Conservation (phyloP, 2,113 vertebrate genomes). For the Forbesichthys agassizii region DNA sequence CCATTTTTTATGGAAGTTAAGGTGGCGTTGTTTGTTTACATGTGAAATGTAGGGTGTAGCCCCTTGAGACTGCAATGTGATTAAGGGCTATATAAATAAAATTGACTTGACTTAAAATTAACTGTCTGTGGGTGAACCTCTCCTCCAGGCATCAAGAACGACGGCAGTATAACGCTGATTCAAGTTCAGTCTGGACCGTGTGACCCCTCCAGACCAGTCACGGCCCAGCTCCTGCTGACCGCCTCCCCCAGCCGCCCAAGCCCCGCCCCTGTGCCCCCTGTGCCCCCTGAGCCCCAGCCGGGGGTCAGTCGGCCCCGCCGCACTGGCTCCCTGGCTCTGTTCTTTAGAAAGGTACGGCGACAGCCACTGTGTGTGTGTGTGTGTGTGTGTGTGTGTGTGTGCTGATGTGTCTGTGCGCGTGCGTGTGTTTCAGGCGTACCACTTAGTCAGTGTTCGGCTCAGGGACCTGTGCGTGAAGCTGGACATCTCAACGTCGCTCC, state of each 20-base stretch:
- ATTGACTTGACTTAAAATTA: too few species aligned
- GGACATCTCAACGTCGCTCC: conserved; percentile 87
- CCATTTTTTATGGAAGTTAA: too few species aligned
- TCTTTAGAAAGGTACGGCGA: conserved; percentile 90
- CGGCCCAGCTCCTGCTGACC: conserved; percentile 81
- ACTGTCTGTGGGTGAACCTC: background rate
- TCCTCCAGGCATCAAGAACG: conserved; percentile 77
- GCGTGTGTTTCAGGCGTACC: conserved; percentile 84
- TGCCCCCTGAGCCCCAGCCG: conserved; percentile 60
- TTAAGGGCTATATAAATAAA: too few species aligned
- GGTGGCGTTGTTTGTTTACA: too few species aligned
- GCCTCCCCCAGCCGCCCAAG: conserved; percentile 68
- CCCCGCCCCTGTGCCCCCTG: conserved; percentile 9
- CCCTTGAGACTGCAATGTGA: too few species aligned
- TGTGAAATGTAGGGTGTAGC: too few species aligned
- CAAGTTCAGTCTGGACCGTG: conserved; percentile 74
- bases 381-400: background rate
- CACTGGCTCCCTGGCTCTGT: conserved; percentile 92
- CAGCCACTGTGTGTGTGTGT: background rate
- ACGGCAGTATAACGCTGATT: conserved; percentile 83
- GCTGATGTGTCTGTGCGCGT: background rate
- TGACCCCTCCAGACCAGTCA: conserved; percentile 62
- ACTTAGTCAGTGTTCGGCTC: conserved; percentile 92
- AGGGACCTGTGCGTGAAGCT: conserved; percentile 89
- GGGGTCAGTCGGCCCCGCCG: conserved; percentile 77